Conservation (phyloP, 1,140 invertebrate species). For the Drosophila cardini region DNA sequence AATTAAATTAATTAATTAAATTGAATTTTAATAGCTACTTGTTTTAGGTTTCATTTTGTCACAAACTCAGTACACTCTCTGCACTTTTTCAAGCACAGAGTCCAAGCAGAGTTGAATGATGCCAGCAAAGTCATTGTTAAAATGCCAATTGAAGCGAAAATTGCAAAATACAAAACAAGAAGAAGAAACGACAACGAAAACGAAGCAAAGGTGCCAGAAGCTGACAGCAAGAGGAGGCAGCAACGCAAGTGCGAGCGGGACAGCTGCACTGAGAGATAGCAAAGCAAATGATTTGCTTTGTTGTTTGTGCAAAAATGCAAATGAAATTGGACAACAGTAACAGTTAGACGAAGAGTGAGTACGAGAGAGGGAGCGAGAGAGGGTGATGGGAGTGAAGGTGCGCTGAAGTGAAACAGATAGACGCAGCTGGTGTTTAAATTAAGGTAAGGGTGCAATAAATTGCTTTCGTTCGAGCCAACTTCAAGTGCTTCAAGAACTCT, state of each 20-base stretch:
- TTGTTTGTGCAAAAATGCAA: conserved; percentile 57
- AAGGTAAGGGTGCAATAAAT: conserved; percentile 10
- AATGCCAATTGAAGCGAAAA: conserved; percentile 54
- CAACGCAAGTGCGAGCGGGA: not conserved
- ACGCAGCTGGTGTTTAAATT: not conserved
- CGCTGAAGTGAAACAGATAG: not conserved
- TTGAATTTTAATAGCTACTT: no score
- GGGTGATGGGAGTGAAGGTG: not conserved
- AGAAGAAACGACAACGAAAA: conserved; percentile 1
- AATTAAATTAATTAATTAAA: no score
- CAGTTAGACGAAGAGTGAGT: conserved; percentile 14
- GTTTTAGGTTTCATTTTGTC: no score
- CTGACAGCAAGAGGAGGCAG: not conserved
- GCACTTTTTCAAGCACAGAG: not conserved
- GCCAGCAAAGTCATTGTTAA: conserved; percentile 41
- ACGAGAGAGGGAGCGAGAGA: not conserved
- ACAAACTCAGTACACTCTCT: no score
- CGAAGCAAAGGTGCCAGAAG: not conserved
- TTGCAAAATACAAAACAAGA: conserved; percentile 49
- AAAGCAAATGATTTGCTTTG: conserved; percentile 23
- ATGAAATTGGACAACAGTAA: conserved; percentile 37
- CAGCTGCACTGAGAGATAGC: not conserved
- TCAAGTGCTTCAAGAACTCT: conserved; percentile 10
- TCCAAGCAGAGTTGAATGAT: not conserved
- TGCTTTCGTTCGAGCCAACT: not conserved